A percentile compares a stretch with the other conserved stretches of the same genome.
Conservation (phyloP, 2,113 vertebrate species). For the Myotis lucifugus region DNA sequence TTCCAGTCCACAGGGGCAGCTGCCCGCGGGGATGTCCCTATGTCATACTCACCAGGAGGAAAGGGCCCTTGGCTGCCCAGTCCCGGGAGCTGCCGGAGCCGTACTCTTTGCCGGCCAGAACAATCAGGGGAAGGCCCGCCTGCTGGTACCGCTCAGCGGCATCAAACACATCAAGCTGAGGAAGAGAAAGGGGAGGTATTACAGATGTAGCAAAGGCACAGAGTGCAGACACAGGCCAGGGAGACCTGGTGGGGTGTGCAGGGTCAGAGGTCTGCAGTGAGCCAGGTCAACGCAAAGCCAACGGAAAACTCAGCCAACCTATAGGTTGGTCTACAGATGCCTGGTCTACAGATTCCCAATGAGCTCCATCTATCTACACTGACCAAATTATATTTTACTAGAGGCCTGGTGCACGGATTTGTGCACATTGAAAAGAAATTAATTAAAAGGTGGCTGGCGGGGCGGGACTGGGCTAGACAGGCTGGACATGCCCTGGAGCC, state of each 20-base stretch:
- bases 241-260: background rate
- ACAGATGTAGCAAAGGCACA: background rate
- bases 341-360: background rate
- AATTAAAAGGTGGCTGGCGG: too few relatives aligned
- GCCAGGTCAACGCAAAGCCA: background rate
- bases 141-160: constrained; percentile 93
- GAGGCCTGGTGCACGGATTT: too few relatives aligned
- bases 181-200: constrained; percentile 14
- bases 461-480: too few relatives aligned
- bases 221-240: background rate
- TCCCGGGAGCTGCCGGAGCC: constrained; percentile 98
- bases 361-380: background rate
- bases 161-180: constrained; percentile 94
- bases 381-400: background rate
- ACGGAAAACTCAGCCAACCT: background rate
- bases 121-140: constrained; percentile 88
- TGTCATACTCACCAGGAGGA: constrained; percentile 89
- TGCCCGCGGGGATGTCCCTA: background rate
- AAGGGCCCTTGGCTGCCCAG: constrained; percentile 98
- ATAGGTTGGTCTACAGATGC: background rate
- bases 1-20: background rate
- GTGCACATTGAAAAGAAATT: too few relatives aligned
- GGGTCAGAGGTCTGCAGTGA: background rate
- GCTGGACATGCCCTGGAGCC: too few relatives aligned
- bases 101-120: constrained; percentile 97